Conservation (phyloP, 2,888 invertebrate species). For the Elysia crispata region DNA sequence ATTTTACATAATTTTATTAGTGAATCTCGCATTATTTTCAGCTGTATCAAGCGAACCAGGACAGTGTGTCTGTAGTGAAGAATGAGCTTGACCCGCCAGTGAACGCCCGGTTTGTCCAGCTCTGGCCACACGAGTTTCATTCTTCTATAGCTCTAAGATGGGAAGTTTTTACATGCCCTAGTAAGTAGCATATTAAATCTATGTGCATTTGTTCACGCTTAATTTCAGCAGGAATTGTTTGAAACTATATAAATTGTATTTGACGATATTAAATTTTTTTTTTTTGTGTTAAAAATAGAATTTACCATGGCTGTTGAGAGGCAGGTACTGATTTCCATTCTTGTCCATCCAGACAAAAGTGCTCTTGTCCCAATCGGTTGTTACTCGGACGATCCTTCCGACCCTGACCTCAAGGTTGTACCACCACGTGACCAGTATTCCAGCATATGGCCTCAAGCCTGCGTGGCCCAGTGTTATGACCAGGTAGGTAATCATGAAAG, state of each 20-base stretch:
- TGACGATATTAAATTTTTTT: too few relatives aligned
- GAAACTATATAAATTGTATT: too few relatives aligned
- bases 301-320: too few relatives aligned
- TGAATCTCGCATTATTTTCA: constrained; percentile 41
- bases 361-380: constrained; percentile 65
- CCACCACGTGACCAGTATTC: constrained; percentile 60
- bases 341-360: constrained; percentile 44
- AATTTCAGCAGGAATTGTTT: too few relatives aligned
- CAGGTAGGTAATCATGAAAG: constrained; percentile 42
- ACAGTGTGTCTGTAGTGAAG: constrained; percentile 62
- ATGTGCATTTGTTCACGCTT: too few relatives aligned
- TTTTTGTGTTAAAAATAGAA: too few relatives aligned
- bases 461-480: constrained; percentile 64
- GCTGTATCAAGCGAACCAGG: constrained; percentile 66
- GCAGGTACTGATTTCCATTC: too few relatives aligned
- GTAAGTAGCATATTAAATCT: constrained; percentile 55
- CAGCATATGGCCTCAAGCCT: constrained; percentile 68
- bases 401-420: constrained; percentile 64
- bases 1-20: not conserved
- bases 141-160: constrained; percentile 63
- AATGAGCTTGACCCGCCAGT: constrained; percentile 59
- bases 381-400: constrained; percentile 60
- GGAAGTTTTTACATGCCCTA: constrained; percentile 71
- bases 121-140: constrained; percentile 62
- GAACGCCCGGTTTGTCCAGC: constrained; percentile 60